Base-by-base conservation (phyloP, 2,888 invertebrate species). In the Synergus umbraculus region DNA sequence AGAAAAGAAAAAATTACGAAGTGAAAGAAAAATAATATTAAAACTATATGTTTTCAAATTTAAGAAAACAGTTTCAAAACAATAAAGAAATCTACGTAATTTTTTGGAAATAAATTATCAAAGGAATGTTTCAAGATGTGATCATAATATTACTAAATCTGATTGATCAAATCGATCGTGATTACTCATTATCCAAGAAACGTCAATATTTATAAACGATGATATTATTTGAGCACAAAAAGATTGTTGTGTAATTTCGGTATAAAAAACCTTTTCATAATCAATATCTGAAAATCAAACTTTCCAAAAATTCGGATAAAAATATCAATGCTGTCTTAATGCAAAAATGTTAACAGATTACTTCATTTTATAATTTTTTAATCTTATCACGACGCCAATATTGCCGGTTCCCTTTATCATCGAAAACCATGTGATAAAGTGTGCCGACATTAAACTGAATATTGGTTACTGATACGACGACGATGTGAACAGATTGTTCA, bases 371-470 rank as follows among this genome's bases (percentile, higher is more conserved):
- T 9, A 54, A 54, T 54, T 54, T n/a, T 54, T 54, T 54, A 54
- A 54, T 54, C 54, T 54, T 54, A 54, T 54, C 54, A 54, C n/a
- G 5, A 37, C 5, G 5, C 37, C 37, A 37, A 37, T 37, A 37
- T 7, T 37, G 0, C 37, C 37, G 37, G 37, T 37, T 37, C 37
- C 37, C 37, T 37, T 37, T 37, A 37, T 29, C n/a, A n/a, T 54
- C 54, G 54, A 54, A 54, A 54, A n/a, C n/a, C 54, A 18, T 54
- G n/a, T 54, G n/a, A 54, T 54, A 54, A 54, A n/a, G n/a, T 54
- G 5, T n/a, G 9, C 54, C n/a, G 54, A n/a, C 9, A 54, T n/a
- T 37, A 37, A 37, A 37, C 37, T 37, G 37, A 37, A 37, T 37
- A 37, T 37, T 37, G 5, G 37, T 37, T 37, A 7, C 37, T 37